phyloP scores from a whole-genome alignment of 1,140 invertebrate genomes.

The Leguminivora glycinivorella region DNA sequence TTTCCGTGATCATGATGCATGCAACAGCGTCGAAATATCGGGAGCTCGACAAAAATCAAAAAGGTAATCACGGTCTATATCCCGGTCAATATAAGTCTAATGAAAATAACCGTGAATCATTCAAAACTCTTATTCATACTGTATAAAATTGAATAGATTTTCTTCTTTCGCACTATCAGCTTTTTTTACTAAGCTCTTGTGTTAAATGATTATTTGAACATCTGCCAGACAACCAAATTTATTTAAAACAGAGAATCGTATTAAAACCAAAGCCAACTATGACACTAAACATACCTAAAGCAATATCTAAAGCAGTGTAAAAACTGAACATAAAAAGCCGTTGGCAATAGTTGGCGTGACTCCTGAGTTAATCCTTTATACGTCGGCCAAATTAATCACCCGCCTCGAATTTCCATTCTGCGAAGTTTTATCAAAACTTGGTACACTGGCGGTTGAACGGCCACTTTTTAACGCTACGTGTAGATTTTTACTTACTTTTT shows the following conservation, averaged over 20 bases:
- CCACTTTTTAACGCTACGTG: neutral
- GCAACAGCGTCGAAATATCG: too few relatives aligned
- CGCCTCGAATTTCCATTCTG: slow-evolving; percentile 54
- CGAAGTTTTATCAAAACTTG: slow-evolving; percentile 49
- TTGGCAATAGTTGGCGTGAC: slow-evolving; percentile 28
- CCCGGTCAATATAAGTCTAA: too few relatives aligned
- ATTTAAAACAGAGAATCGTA: neutral
- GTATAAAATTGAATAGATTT: neutral
- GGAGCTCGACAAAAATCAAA: too few relatives aligned
- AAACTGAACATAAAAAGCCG: slow-evolving; percentile 4
- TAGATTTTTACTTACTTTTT: too few relatives aligned
- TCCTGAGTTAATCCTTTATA: slow-evolving; percentile 57
- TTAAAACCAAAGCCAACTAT: neutral
- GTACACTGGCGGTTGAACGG: neutral
- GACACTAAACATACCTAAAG: neutral
- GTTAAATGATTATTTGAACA: neutral
- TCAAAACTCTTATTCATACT: too few relatives aligned
- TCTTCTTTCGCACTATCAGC: neutral
- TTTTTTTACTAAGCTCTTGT: neutral
- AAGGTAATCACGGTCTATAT: too few relatives aligned
- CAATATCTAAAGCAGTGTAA: neutral
- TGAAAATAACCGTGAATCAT: too few relatives aligned
- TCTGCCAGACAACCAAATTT: neutral
- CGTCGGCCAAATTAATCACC: slow-evolving; percentile 68
- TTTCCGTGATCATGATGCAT: too few relatives aligned